Conservation (phyloP, 2,113 vertebrate genomes). For the Paedocypris sp. region DNA sequence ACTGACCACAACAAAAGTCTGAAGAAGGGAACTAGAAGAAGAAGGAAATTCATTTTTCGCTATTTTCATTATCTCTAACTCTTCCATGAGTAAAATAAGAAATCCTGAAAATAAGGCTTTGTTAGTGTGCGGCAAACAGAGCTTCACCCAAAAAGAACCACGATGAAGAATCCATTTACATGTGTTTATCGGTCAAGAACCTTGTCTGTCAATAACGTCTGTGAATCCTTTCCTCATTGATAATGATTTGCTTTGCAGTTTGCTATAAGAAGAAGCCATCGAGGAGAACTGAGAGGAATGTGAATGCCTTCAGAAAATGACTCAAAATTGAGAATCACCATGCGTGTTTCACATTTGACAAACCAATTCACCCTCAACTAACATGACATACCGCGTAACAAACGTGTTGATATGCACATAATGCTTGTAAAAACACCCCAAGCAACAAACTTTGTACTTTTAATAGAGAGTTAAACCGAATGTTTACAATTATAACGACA, state of each 20-base stretch:
- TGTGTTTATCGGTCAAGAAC: constrained; percentile 28
- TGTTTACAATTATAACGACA: too few relatives aligned
- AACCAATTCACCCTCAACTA: too few relatives aligned
- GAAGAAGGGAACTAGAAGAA: too few relatives aligned
- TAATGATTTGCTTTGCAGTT: not conserved
- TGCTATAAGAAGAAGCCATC: not conserved
- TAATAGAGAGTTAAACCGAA: too few relatives aligned
- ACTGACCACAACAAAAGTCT: too few relatives aligned
- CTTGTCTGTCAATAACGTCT: not conserved
- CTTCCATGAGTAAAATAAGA: not conserved
- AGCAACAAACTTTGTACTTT: too few relatives aligned
- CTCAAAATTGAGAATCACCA: not conserved
- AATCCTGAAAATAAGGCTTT: not conserved
- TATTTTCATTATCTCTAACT: too few relatives aligned
- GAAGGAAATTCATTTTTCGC: too few relatives aligned
- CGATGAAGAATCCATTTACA: constrained; percentile 30
- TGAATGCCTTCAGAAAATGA: not conserved
- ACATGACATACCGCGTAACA: too few relatives aligned
- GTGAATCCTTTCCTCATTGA: not conserved
- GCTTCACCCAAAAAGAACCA: constrained; percentile 28
- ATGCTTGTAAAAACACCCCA: too few relatives aligned
- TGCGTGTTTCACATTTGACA: too few relatives aligned
- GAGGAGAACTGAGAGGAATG: not conserved
- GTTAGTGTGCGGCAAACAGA: constrained; percentile 28
- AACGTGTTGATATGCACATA: too few relatives aligned